Evolutionary conservation across 2,888 invertebrate species (phyloP).

Genomic region (Monoplex corrugatus): DNA sequence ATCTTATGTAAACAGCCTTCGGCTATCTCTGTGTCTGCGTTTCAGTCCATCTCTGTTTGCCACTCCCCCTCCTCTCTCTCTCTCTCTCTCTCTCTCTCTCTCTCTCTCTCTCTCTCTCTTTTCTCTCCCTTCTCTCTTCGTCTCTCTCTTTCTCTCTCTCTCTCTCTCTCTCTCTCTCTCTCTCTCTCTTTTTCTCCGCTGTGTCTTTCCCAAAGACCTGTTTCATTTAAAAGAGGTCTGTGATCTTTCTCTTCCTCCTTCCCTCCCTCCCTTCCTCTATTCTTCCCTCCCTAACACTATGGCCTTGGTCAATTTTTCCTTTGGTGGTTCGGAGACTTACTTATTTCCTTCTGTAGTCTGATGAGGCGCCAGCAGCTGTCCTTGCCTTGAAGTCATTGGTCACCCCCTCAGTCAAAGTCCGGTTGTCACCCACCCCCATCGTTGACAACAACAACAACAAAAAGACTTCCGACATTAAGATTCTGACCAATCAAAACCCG

Average conservation of each 20-base stretch:
- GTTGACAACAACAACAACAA: too few relatives aligned
- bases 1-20: not conserved
- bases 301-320: too few relatives aligned
- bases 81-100: conserved; percentile 18
- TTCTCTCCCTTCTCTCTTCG: not conserved
- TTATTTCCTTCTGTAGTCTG: not conserved
- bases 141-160: conserved; percentile 15
- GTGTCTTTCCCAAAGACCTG: not conserved
- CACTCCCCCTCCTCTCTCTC: not conserved
- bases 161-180: not conserved
- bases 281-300: not conserved
- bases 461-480: too few relatives aligned
- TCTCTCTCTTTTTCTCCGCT: not conserved
- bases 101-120: conserved; percentile 28
- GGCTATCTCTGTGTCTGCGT: not conserved
- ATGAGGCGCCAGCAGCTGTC: not conserved
- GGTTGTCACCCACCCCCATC: too few relatives aligned
- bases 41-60: not conserved
- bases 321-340: not conserved
- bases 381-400: too few relatives aligned
- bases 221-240: not conserved
- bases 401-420: too few relatives aligned
- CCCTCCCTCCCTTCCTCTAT: not conserved
- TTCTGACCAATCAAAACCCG: too few relatives aligned
- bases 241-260: not conserved